These are phyloP conservation scores for Rhabdomys pumilio DNA, from an alignment of 2,797 vertebrate species.

Conservation along the genomic window DNA sequence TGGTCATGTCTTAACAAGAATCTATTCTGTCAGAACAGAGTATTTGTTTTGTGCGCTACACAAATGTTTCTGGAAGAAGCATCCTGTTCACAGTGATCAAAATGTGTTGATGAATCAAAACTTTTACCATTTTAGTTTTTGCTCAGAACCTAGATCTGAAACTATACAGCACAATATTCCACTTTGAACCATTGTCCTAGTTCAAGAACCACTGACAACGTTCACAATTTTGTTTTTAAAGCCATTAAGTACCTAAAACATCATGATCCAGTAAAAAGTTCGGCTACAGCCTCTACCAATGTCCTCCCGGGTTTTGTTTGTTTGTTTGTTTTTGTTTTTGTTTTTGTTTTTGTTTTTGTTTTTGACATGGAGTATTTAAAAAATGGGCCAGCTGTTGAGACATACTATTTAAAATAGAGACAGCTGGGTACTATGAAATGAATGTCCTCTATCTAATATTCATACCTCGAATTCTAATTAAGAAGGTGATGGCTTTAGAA, in stretches of 20 bases:
- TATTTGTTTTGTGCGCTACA: constrained; percentile 30
- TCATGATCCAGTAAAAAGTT: not conserved
- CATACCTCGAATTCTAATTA: not conserved
- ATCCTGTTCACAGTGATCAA: constrained; percentile 27
- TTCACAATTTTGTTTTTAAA: not conserved
- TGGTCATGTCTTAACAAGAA: constrained; percentile 43
- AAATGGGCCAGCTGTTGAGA: not conserved
- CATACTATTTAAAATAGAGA: constrained; percentile 24
- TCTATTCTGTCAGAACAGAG: not conserved
- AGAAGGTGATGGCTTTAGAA: not conserved
- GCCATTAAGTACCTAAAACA: not conserved
- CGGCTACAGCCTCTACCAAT: not conserved
- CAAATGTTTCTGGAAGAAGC: constrained; percentile 22
- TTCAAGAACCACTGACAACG: not conserved
- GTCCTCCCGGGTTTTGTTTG: not conserved
- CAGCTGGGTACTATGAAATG: not conserved
- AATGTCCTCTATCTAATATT: not conserved
- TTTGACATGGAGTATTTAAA: constrained; percentile 34
- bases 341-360: not conserved
- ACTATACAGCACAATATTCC: not conserved
- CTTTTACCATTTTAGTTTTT: not conserved
- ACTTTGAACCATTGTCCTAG: not conserved
- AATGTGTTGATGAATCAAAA: not conserved
- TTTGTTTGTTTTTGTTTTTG: too few relatives aligned
- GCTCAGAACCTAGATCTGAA: constrained; percentile 39